Evolutionary conservation across 2,888 invertebrate genomes (phyloP).

Genomic region (Leptinotarsa juncta): DNA sequence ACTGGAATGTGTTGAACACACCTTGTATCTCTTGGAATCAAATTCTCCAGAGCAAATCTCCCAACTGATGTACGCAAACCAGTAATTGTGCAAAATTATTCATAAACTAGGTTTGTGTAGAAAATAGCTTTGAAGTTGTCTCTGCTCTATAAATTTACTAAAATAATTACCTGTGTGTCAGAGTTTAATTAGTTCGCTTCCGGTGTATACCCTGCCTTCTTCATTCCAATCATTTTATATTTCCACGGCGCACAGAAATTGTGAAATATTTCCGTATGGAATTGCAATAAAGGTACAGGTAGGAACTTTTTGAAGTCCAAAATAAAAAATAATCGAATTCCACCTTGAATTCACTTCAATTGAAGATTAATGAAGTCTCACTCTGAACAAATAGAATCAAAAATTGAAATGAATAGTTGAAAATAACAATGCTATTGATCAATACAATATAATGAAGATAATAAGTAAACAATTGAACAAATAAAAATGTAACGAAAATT

Average conservation of each 20-base stretch:
- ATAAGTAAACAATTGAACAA: too few species aligned
- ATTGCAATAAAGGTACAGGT: neutral
- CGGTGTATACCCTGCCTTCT: constrained; percentile 13
- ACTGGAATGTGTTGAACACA: too few species aligned
- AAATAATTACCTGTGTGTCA: constrained; percentile 25
- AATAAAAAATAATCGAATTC: too few species aligned
- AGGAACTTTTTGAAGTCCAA: neutral
- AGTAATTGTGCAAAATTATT: constrained; percentile 1
- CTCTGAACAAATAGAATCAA: too few species aligned
- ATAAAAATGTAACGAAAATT: too few species aligned
- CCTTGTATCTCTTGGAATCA: too few species aligned
- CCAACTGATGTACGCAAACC: neutral
- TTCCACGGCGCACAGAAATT: neutral
- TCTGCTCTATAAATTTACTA: constrained; percentile 21
- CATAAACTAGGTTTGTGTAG: neutral
- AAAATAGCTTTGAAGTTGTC: constrained; percentile 24
- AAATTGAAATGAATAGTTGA: too few species aligned
- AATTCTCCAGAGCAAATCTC: neutral
- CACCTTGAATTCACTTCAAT: too few species aligned
- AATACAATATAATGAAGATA: too few species aligned
- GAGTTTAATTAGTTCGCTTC: constrained; percentile 27
- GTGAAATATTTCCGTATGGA: neutral
- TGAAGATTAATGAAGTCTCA: too few species aligned
- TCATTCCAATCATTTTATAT: constrained; percentile 16
- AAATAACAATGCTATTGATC: too few species aligned